Evolutionary conservation across 2,888 invertebrate genomes (phyloP).

Genomic region (Cataglyphis albicans): DNA sequence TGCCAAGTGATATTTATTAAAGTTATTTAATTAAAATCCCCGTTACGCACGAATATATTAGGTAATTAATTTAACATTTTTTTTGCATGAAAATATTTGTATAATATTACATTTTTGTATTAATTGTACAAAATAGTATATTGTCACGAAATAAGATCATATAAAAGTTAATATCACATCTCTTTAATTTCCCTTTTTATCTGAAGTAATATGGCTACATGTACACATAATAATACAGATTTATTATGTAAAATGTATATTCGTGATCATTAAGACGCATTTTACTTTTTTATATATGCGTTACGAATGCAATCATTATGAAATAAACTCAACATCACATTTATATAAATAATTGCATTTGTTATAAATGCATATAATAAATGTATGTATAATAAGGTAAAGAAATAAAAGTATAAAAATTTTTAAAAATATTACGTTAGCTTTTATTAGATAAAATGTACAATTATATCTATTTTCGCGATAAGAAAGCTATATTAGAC

Average conservation of each 20-base stretch:
- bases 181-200: neutral
- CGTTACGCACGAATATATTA: neutral
- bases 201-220: neutral
- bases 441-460: slow-evolving; percentile 86
- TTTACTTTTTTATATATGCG: neutral
- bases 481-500: slow-evolving; percentile 85
- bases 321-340: neutral
- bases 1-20: slow-evolving; percentile 23
- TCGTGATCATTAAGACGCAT: neutral
- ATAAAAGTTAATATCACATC: slow-evolving; percentile 3
- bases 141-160: neutral
- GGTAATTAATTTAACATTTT: neutral
- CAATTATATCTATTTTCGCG: slow-evolving; percentile 82
- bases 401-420: slow-evolving; percentile 42
- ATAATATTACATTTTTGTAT: slow-evolving; percentile 7
- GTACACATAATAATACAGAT: neutral
- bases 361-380: neutral
- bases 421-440: slow-evolving; percentile 77
- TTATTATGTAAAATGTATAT: slow-evolving; percentile 6
- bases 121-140: slow-evolving; percentile 7
- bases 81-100: neutral
- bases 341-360: neutral
- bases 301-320: neutral
- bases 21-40: neutral
- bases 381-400: neutral